A percentile compares a stretch with the other conserved stretches of the same genome.
Conservation (phyloP, 2,888 invertebrate genomes). For the Drosophila aldrichi region DNA sequence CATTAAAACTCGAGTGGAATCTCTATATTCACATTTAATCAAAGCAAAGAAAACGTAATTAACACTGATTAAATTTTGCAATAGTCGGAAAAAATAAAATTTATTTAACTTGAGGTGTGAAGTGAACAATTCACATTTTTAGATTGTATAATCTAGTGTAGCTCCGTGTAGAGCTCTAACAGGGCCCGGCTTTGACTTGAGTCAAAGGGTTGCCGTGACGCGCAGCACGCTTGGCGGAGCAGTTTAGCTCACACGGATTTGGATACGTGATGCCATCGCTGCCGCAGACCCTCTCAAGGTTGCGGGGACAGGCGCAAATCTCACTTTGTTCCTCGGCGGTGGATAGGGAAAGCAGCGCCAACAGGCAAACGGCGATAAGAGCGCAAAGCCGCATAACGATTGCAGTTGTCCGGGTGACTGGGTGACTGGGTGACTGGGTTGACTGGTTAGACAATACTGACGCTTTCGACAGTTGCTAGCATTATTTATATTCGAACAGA, state of each 20-base stretch:
- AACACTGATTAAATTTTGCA: not conserved
- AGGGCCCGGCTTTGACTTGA: not conserved
- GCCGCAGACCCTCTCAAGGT: conserved; percentile 45
- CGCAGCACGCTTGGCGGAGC: conserved; percentile 41
- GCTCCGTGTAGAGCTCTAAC: not conserved
- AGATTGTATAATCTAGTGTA: not conserved
- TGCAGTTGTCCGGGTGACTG: conserved; percentile 22
- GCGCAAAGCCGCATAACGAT: conserved; percentile 62
- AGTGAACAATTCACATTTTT: not conserved
- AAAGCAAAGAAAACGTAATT: too few relatives aligned
- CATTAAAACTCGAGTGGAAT: too few relatives aligned
- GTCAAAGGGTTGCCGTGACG: not conserved
- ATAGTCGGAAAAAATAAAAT: not conserved
- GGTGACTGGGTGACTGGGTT: conserved; percentile 29
- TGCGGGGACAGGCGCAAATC: conserved; percentile 38
- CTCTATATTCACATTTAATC: too few relatives aligned
- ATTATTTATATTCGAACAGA: conserved; percentile 1
- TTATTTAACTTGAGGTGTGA: not conserved
- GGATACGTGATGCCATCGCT: conserved; percentile 54
- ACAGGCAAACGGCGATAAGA: conserved; percentile 54
- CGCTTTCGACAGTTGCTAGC: not conserved
- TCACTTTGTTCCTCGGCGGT: conserved; percentile 6
- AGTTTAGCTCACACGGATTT: conserved; percentile 71
- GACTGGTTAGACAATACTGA: conserved; percentile 12
- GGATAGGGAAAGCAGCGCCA: conserved; percentile 47